Evolutionary conservation across 1,140 invertebrate genomes (phyloP).

Genomic region (Protaetia brevitarsis): DNA sequence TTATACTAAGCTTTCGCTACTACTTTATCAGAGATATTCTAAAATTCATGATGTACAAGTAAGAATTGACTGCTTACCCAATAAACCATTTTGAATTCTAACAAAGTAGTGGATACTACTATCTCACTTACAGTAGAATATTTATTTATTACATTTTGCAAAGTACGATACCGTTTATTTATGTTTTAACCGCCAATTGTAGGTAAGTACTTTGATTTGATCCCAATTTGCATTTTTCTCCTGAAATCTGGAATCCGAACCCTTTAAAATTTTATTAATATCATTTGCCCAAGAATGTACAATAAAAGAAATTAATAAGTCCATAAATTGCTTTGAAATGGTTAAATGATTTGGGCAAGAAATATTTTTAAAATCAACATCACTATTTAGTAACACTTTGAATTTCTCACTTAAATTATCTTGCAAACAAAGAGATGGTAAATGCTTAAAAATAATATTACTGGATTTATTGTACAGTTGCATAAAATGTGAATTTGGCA

Average conservation of each 20-base stretch:
- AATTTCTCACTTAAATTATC: background rate
- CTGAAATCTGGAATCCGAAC: background rate
- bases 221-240: background rate
- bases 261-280: background rate
- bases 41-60: no score
- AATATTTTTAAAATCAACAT: background rate
- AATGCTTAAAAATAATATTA: constrained; percentile 27
- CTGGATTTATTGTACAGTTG: background rate
- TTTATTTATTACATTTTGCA: no score
- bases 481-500: background rate
- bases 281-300: background rate
- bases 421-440: background rate
- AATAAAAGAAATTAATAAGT: background rate
- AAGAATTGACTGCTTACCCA: no score
- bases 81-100: no score
- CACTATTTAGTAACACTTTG: background rate
- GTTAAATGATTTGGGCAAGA: background rate
- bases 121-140: no score
- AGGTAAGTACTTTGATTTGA: background rate
- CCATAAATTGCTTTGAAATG: background rate
- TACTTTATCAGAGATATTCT: no score
- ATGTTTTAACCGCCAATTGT: background rate
- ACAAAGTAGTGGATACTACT: no score
- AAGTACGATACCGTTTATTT: background rate
- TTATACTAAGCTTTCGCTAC: no score